These are phyloP conservation scores for Microctenopoma steveboyesi DNA, from an alignment of 2,797 vertebrate genomes.

Conservation along the genomic window DNA sequence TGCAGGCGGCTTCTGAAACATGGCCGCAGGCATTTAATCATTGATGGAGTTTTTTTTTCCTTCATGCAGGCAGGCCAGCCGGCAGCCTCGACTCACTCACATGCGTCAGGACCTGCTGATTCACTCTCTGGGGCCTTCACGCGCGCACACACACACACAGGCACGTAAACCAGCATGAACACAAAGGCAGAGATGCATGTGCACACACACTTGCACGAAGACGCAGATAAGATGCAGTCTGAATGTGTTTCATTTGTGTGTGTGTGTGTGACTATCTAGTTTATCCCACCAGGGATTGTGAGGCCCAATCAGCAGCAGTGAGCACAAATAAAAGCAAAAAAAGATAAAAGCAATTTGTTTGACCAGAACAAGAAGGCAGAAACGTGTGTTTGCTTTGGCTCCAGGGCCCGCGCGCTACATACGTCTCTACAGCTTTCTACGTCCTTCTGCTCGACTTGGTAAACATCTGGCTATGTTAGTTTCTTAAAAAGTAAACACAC, in stretches of 20 bases:
- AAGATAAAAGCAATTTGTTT: constrained; percentile 76
- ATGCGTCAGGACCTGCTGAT: constrained; percentile 80
- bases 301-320: constrained; percentile 66
- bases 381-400: constrained; percentile 60
- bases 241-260: constrained; percentile 35
- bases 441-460: constrained; percentile 48
- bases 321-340: constrained; percentile 67
- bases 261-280: constrained; percentile 34
- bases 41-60: constrained; percentile 72
- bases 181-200: constrained; percentile 46
- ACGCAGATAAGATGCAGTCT: constrained; percentile 47
- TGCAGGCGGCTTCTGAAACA: constrained; percentile 67
- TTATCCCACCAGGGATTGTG: constrained; percentile 62
- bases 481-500: constrained; percentile 59
- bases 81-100: constrained; percentile 71
- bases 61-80: constrained; percentile 69
- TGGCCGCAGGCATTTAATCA: constrained; percentile 79
- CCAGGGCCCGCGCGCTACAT: constrained; percentile 35
- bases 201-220: constrained; percentile 26
- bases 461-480: constrained; percentile 60
- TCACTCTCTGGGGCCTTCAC: constrained; percentile 72
- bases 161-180: constrained; percentile 9
- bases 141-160: constrained; percentile 21
- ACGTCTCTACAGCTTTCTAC: constrained; percentile 43
- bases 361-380: constrained; percentile 60